Evolutionary conservation across 2,888 invertebrate species (phyloP), one percentile per base, ranked within the genome.

Genomic region (Papilio demoleus): DNA sequence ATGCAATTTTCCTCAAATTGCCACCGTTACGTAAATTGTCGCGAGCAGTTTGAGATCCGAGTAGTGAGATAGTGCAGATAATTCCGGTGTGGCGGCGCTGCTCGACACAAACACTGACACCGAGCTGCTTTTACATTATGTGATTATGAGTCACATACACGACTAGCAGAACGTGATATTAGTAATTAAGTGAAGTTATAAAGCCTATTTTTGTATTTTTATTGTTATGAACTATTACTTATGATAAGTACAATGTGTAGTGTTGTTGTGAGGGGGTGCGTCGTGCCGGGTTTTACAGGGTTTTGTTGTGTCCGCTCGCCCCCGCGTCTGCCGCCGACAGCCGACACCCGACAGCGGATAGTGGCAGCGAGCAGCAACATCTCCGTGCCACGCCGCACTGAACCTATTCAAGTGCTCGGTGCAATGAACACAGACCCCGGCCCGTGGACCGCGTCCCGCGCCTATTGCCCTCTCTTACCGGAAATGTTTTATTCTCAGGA

Each of bases 1-100:
- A 19, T 58, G 34, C 58, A 36, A 36, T 58, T 34, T 58, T 34
- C 8, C 34, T 4, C 19, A 58, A 58, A 58, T 36, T 58, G 34
- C 56, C 19, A 17, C 19, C 36, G 14, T 34, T 36, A 19, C 12
- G 56, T 34, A 56, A 56, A 56, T 56, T 56, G 17, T 34, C 31
- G 14, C 27, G n/a, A 31, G n/a, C 56, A 9, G 31, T 56, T 56
- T 31, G 31, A 56, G 56, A 56, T 56, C 56, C 14, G 31, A 4
- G 31, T 9, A 24, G 24, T 31, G 31, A 50, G 47, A 50, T 24
- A 50, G 47, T 50, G 24, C 47, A 50, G 11, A 50, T 14, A 50
- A 50, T 50, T 27, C 27, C 50, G 24, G 5, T 24, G 24, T 22
- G 47, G 22, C 24, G 50, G 9, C 17, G 24, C 3, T 1, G 3